Base-by-base conservation (phyloP, 2,888 invertebrate species). In the Leptopilina myrica region DNA sequence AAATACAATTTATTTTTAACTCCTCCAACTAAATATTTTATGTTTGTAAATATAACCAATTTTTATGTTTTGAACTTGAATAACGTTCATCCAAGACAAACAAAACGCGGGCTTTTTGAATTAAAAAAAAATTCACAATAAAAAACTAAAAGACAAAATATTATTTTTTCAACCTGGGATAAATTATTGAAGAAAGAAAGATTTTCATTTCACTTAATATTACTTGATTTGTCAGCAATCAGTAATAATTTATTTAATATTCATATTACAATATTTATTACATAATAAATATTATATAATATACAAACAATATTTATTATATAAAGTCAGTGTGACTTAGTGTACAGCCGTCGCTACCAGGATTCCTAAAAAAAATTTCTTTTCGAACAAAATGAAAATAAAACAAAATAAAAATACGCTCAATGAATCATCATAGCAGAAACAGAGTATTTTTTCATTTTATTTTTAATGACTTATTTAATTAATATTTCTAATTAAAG, bases 181-280 rank as follows among this genome's bases (percentile, higher is more conserved):
- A 8, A 4, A 5, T 15, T 64, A 8, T 15, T 64, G 1, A 14
- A 43, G 33, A n/a, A n/a, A 67, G 5, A 20, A 43, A 65, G 33
- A 15, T 33, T 40, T 43, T 12, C n/a, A 67, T 43, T 64, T 64
- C 46, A 49, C 43, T 56, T 64, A 11, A n/a, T 64, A 76, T 76
- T 65, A 64, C 64, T 76, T 76, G 64, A 76, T 76, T 76, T 49
- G 26, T 26, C 49, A 26, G 12, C 33, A 43, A 76, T 76, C 64
- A 64, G 76, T 64, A 76, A 76, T 76, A 64, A 76, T 76, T 76
- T 76, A 76, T 76, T 64, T 76, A 64, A 76, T 76, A 64, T 43
- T 76, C 76, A 76, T 76, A 76, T 76, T 76, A 76, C 76, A 76
- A 64, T 76, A 64, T 76, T 76, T 76, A 76, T 76, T 46, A 76